Evolutionary conservation across 1,140 invertebrate species (phyloP).

Genomic region (Vanessa atalanta): DNA sequence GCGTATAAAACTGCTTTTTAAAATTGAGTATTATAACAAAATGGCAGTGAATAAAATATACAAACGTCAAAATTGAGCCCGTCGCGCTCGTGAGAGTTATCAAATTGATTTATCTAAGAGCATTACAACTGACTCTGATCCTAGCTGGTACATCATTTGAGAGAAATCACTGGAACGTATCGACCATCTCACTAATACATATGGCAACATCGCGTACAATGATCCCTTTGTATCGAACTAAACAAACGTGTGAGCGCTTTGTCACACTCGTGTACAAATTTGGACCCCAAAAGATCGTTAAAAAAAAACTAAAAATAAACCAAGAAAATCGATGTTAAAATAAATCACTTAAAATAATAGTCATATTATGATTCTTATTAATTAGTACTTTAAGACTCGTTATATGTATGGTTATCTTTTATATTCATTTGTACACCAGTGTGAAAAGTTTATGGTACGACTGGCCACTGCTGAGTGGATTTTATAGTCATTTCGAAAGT

Average conservation of each 20-base stretch:
- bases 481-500: slow-evolving; percentile 20
- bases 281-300: neutral
- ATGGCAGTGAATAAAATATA: slow-evolving; percentile 34
- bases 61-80: slow-evolving; percentile 33
- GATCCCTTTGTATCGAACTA: slow-evolving; percentile 20
- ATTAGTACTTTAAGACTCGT: too few relatives aligned
- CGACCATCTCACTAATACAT: slow-evolving; percentile 73
- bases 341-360: neutral
- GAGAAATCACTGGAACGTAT: slow-evolving; percentile 57
- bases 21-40: slow-evolving; percentile 38
- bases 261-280: slow-evolving; percentile 26
- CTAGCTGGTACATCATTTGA: slow-evolving; percentile 18
- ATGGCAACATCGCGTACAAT: slow-evolving; percentile 61
- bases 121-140: slow-evolving; percentile 4
- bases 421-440: slow-evolving; percentile 18
- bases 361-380: too few relatives aligned
- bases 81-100: slow-evolving; percentile 26
- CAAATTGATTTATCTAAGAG: slow-evolving; percentile 1
- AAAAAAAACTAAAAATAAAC: neutral
- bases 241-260: slow-evolving; percentile 14
- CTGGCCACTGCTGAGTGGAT: slow-evolving; percentile 30
- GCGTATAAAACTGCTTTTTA: slow-evolving; percentile 27
- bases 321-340: neutral
- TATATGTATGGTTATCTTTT: neutral
- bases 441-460: slow-evolving; percentile 19